Percentiles rank a stretch among this genome's conserved stretches.
Evolutionary conservation across 2,113 vertebrate genomes (phyloP).

Genomic region (Cheirogaleus medius): DNA sequence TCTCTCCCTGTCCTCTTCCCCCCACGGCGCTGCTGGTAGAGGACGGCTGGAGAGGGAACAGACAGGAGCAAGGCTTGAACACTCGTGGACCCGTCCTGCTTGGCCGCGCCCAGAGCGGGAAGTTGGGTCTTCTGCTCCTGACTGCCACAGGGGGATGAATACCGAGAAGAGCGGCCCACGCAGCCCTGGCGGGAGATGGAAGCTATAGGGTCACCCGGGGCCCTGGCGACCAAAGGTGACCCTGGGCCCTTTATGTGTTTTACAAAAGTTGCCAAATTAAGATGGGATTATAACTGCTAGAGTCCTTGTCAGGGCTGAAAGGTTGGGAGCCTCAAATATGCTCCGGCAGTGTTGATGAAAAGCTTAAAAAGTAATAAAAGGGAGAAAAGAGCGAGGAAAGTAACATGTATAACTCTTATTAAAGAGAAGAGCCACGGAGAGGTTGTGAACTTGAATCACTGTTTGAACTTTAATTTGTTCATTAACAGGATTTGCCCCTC

Average conservation of each 20-base stretch:
- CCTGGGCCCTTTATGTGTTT: slow-evolving; percentile 84
- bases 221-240: slow-evolving; percentile 75
- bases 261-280: slow-evolving; percentile 90
- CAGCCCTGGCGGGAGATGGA: background rate
- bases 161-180: background rate
- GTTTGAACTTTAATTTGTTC: slow-evolving; percentile 93
- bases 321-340: slow-evolving; percentile 80
- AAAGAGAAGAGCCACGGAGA: slow-evolving; percentile 84
- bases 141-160: background rate
- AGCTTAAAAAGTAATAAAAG: slow-evolving; percentile 90
- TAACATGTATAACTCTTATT: slow-evolving; percentile 89
- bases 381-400: slow-evolving; percentile 82
- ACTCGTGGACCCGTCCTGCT: too few relatives aligned
- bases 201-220: slow-evolving; percentile 21
- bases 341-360: slow-evolving; percentile 83
- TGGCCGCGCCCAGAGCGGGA: fast-evolving
- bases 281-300: slow-evolving; percentile 85
- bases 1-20: background rate
- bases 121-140: background rate
- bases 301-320: slow-evolving; percentile 80
- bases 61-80: background rate
- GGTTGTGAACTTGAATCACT: slow-evolving; percentile 90
- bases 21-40: too few relatives aligned
- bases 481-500: slow-evolving; percentile 92
- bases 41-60: background rate